phyloP scores from a whole-genome alignment of 2,113 vertebrate species.

The Columbina picui region DNA sequence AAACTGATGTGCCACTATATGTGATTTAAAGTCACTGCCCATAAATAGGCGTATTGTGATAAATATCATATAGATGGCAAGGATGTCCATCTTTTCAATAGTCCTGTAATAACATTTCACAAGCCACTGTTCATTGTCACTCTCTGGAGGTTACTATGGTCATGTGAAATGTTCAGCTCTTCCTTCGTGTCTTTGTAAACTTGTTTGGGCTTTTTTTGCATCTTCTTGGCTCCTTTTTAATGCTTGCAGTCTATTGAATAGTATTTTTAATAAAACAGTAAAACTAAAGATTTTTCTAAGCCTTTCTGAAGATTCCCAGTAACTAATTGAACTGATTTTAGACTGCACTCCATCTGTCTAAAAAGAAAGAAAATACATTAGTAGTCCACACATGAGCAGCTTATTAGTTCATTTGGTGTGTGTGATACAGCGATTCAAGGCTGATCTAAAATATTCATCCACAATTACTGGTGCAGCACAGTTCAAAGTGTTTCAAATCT shows the following conservation, averaged over 20 bases:
- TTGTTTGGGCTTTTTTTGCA: not conserved
- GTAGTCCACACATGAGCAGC: slow-evolving; percentile 77
- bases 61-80: not conserved
- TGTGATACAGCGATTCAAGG: slow-evolving; percentile 71
- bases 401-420: slow-evolving; percentile 79
- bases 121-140: not conserved
- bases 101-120: not conserved
- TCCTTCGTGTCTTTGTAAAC: not conserved
- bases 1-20: not conserved
- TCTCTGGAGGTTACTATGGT: not conserved
- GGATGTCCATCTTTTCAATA: not conserved
- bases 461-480: slow-evolving; percentile 78
- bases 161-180: not conserved
- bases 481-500: slow-evolving; percentile 80
- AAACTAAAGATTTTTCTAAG: slow-evolving; percentile 38
- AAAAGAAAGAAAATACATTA: slow-evolving; percentile 73
- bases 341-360: slow-evolving; percentile 60
- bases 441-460: slow-evolving; percentile 81
- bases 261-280: slow-evolving; percentile 30
- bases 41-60: not conserved
- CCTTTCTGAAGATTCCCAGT: slow-evolving; percentile 30
- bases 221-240: not conserved
- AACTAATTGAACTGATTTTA: slow-evolving; percentile 39
- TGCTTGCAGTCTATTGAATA: not conserved
- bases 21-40: not conserved